Base-by-base conservation (phyloP, 2,888 invertebrate genomes). In the Podabrus alpinus region DNA sequence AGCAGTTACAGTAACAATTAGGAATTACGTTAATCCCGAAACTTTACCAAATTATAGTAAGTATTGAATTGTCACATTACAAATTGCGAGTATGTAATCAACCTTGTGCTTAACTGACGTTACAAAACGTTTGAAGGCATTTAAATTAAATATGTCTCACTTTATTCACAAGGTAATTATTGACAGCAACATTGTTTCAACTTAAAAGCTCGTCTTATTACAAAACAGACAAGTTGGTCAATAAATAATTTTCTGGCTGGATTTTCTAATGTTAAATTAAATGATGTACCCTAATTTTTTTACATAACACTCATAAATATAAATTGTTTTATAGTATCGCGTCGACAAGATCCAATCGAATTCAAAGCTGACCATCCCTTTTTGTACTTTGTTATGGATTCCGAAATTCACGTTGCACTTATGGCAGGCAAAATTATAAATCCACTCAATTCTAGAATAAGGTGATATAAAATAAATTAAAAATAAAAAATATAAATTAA, bases 401-500 rank as follows among this genome's bases (percentile, higher is more conserved):
- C 93, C 68, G 93, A 92, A 84, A 92, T 95, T 68, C 92, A 94
- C 84, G 93, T 95, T 11, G 90, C 94, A 61, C 90, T 95, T 67
- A 94, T 95, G 91, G 92, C 94, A 24, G 95, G 95, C 77, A 94
- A 95, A 84, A 92, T 95, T 86, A 91, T 94, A 69, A 95, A 96
- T 87, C 95, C 95, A 15, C 90, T 94, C 69, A 95, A 95, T 87
- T 92, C 94, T 75, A 91, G 95, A 86, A 93, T 95, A 88, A 91
- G 93, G 88, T 94, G 90, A 89, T 73, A 64, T 64, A 59, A 13
- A 11, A 16, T 24, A 59, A 15, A 67, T 60, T 15, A 66, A 59
- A 16, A 62, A 61, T 24, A 70, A 25, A n/a, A 70, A 25, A 9
- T 16, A 45, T 45, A 45, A 45, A 45, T 13, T 45, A 7, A n/a